These are phyloP conservation scores for Gadopsis bispinosus DNA, from an alignment of 2,797 vertebrate species.

Conservation along the genomic window DNA sequence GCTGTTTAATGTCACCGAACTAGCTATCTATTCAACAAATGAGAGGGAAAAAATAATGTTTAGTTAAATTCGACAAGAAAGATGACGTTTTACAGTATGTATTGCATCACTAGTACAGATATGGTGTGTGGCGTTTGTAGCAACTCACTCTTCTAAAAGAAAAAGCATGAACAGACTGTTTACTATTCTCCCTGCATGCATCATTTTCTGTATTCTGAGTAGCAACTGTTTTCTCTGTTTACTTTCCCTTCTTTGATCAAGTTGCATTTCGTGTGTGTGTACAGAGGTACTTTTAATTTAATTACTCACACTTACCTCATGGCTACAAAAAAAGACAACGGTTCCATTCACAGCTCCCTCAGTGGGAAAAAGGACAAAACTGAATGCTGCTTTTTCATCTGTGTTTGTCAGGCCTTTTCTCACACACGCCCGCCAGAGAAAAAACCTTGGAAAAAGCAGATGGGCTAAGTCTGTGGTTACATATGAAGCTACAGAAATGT, in stretches of 20 bases:
- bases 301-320: slow-evolving; percentile 68
- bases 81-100: not conserved
- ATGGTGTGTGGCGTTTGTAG: not conserved
- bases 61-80: not conserved
- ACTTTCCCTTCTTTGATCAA: slow-evolving; percentile 32
- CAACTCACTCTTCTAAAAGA: slow-evolving; percentile 13
- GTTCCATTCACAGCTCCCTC: slow-evolving; percentile 67
- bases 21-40: not conserved
- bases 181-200: not conserved
- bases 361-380: slow-evolving; percentile 52
- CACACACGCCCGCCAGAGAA: slow-evolving; percentile 57
- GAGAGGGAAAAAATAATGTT: not conserved
- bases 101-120: not conserved
- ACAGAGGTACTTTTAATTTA: slow-evolving; percentile 54
- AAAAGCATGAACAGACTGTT: slow-evolving; percentile 3
- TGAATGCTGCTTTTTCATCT: slow-evolving; percentile 60
- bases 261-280: slow-evolving; percentile 23
- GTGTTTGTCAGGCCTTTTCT: slow-evolving; percentile 71
- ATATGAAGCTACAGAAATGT: slow-evolving; percentile 75
- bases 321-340: slow-evolving; percentile 55
- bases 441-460: slow-evolving; percentile 70
- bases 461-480: slow-evolving; percentile 77
- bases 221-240: slow-evolving; percentile 34
- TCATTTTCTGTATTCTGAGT: slow-evolving; percentile 26
- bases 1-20: not conserved